Percentiles rank a stretch among this genome's conserved stretches.
Evolutionary conservation across 2,113 vertebrate genomes (phyloP).

Genomic region (Perccottus glenii): DNA sequence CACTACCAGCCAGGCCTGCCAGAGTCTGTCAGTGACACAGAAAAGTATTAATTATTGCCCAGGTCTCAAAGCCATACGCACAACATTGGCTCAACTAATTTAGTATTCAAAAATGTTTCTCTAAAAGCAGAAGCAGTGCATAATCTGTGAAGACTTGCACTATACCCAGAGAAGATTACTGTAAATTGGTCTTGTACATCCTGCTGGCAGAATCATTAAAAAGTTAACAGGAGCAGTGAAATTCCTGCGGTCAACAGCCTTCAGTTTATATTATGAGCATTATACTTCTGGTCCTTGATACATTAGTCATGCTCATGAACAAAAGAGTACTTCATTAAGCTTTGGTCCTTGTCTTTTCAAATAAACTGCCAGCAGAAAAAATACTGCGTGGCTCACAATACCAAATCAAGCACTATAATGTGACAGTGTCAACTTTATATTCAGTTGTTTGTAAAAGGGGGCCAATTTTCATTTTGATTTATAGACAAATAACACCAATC

Average conservation of each 20-base stretch:
- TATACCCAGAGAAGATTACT: too few species aligned
- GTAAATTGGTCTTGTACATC: too few species aligned
- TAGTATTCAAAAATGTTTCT: neutral
- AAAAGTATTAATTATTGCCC: constrained; percentile 11
- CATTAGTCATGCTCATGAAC: constrained; percentile 49
- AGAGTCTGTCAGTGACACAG: constrained; percentile 26
- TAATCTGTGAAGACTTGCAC: too few species aligned
- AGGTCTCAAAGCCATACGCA: constrained; percentile 13
- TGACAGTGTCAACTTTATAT: constrained; percentile 78
- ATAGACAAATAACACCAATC: constrained; percentile 80
- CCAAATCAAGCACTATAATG: constrained; percentile 80
- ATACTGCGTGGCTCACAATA: constrained; percentile 74
- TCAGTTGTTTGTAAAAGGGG: constrained; percentile 76
- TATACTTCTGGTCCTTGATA: constrained; percentile 26
- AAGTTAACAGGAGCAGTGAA: constrained; percentile 28
- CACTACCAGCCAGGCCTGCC: constrained; percentile 47
- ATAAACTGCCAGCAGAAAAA: constrained; percentile 37
- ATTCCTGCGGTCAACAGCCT: constrained; percentile 32
- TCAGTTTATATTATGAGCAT: constrained; percentile 36
- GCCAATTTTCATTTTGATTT: constrained; percentile 83
- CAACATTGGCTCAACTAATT: constrained; percentile 15
- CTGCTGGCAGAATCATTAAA: too few species aligned
- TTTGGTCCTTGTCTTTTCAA: constrained; percentile 66
- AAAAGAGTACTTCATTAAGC: constrained; percentile 67
- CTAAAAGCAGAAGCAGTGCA: neutral